Conservation (phyloP, 2,113 vertebrate species). For the Phainopepla nitens region DNA sequence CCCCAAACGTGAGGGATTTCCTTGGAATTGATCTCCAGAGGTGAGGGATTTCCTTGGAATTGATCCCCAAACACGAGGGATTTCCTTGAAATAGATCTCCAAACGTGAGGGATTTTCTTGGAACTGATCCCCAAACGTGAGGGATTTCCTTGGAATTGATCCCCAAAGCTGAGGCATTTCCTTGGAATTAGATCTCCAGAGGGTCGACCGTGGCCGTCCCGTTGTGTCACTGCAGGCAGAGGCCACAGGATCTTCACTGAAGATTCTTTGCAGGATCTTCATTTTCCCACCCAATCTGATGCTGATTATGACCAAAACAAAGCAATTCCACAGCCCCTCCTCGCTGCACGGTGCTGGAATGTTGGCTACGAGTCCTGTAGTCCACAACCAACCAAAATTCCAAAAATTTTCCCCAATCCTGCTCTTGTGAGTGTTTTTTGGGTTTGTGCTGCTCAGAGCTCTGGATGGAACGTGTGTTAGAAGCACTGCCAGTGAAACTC, state of each 20-base stretch:
- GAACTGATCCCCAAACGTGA: too few relatives aligned
- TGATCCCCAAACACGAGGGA: neutral
- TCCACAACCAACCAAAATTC: neutral
- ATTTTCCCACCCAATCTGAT: neutral
- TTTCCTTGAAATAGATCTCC: neutral
- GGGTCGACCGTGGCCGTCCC: neutral
- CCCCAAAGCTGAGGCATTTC: neutral
- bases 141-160: neutral
- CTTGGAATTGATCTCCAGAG: too few relatives aligned
- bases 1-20: neutral
- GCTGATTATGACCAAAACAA: neutral
- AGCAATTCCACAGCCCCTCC: neutral
- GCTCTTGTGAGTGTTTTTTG: neutral
- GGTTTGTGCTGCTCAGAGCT: neutral
- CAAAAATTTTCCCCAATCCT: neutral
- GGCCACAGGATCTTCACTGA: neutral
- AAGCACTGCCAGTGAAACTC: neutral
- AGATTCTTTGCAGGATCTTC: neutral
- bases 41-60: neutral
- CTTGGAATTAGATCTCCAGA: neutral
- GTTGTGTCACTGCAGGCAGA: neutral
- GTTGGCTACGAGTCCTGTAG: conserved; percentile 1
- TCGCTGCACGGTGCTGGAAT: neutral
- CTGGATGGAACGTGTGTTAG: neutral
- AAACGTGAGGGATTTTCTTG: too few relatives aligned